phyloP scores from a whole-genome alignment of 2,113 vertebrate genomes.

The Lophius piscatorius region DNA sequence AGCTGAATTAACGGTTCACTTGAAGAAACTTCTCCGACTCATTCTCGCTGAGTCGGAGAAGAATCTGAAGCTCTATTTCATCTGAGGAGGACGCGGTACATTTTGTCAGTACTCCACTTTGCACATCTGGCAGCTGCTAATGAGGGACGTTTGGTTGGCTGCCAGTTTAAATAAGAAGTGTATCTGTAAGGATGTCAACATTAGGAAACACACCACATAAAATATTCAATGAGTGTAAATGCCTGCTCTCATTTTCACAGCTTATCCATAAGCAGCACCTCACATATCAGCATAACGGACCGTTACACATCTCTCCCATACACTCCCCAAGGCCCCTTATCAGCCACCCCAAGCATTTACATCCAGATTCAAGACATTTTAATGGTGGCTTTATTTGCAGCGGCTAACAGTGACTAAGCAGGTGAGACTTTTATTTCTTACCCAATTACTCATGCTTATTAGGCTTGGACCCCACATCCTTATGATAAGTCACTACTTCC shows the following conservation, averaged over 20 bases:
- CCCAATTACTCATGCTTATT: slow-evolving; percentile 11
- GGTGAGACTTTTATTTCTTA: slow-evolving; percentile 21
- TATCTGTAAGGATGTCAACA: slow-evolving; percentile 2
- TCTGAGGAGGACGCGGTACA: accelerated
- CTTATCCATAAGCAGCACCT: slow-evolving; percentile 43
- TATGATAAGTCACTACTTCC: slow-evolving; percentile 5
- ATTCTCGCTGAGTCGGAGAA: too few relatives aligned
- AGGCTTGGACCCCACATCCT: background rate
- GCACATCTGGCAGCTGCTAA: background rate
- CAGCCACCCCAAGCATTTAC: background rate
- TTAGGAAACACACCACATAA: slow-evolving; percentile 15
- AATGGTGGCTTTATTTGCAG: background rate
- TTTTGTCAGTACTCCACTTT: background rate
- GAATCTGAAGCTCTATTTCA: background rate
- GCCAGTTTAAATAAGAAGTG: slow-evolving; percentile 14
- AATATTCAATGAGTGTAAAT: slow-evolving; percentile 26
- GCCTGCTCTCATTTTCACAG: slow-evolving; percentile 18
- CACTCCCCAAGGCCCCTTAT: background rate
- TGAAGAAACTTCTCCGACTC: too few relatives aligned
- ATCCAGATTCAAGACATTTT: background rate
- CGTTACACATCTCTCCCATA: background rate
- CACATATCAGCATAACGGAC: slow-evolving; percentile 20
- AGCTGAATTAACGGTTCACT: too few relatives aligned
- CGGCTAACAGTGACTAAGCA: slow-evolving; percentile 14
- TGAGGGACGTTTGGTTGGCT: slow-evolving; percentile 2